phyloP scores from a whole-genome alignment of 37 sponge, comb jelly and placozoan genomes.

The Dysidea cf. avara region DNA sequence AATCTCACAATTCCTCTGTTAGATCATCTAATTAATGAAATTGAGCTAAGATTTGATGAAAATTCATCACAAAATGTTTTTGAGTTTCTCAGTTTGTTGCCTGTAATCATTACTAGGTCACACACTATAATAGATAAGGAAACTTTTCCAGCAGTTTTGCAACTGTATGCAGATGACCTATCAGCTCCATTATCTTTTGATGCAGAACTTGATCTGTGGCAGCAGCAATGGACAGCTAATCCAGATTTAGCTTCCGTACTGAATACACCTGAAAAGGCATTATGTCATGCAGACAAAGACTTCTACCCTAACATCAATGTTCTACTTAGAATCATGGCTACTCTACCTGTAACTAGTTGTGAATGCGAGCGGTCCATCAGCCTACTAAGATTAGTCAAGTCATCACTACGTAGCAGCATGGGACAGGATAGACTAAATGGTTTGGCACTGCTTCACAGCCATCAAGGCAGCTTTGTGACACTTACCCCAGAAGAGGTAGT shows the following conservation, averaged over 20 bases:
- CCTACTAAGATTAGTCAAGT: conserved; percentile 38
- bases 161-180: conserved; percentile 1
- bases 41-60: conserved; percentile 10
- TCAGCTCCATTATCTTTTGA: conserved; percentile 7
- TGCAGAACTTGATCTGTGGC: conserved; percentile 19
- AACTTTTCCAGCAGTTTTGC: conserved; percentile 6
- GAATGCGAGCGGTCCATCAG: conserved; percentile 67
- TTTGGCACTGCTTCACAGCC: no score
- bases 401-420: no score
- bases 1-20: conserved; percentile 26
- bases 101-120: background rate
- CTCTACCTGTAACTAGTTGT: no score
- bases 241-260: conserved; percentile 16
- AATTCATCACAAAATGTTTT: conserved; percentile 2
- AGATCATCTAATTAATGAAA: conserved; percentile 31
- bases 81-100: conserved; percentile 10
- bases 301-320: no score
- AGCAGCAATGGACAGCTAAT: conserved; percentile 17
- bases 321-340: conserved; percentile 32
- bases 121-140: background rate
- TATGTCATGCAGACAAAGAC: conserved; percentile 10
- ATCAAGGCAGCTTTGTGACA: no score
- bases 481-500: no score
- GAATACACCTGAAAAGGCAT: conserved; percentile 22
- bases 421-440: no score